Percentiles rank a stretch among this genome's conserved stretches.
These are phyloP conservation scores for Cataglyphis cursor DNA, from an alignment of 2,888 invertebrate genomes.

Conservation along the genomic window DNA sequence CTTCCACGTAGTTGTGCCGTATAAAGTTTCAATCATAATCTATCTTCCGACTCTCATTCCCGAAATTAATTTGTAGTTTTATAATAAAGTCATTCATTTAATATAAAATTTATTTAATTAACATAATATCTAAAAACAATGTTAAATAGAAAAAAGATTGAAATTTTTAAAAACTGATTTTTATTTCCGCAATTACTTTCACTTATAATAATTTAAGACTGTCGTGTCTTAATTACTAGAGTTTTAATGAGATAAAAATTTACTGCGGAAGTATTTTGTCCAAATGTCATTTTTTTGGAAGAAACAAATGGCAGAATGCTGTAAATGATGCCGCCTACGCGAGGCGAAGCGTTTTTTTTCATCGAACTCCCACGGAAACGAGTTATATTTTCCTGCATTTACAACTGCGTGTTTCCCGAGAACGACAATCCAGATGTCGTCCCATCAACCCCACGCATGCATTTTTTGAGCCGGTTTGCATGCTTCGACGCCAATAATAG, in stretches of 20 bases:
- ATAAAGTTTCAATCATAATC: conserved; percentile 37
- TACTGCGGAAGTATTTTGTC: conserved; percentile 43
- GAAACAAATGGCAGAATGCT: conserved; percentile 61
- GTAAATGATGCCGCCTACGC: conserved; percentile 66
- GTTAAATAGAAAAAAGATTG: not conserved
- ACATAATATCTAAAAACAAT: not conserved
- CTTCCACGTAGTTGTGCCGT: conserved; percentile 27
- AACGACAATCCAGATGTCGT: conserved; percentile 72
- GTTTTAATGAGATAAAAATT: conserved; percentile 51
- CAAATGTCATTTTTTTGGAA: conserved; percentile 41
- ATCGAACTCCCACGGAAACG: conserved; percentile 74
- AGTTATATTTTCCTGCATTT: conserved; percentile 72
- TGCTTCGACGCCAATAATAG: conserved; percentile 38
- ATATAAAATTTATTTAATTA: no score
- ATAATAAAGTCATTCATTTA: not conserved
- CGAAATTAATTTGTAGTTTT: not conserved
- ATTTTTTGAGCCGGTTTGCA: conserved; percentile 57
- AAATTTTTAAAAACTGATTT: not conserved
- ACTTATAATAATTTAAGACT: not conserved
- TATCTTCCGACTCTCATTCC: not conserved
- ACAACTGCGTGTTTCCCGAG: conserved; percentile 62
- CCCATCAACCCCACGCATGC: conserved; percentile 69
- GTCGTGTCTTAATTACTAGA: not conserved
- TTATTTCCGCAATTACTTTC: not conserved
- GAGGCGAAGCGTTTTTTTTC: conserved; percentile 66